Percentiles rank a stretch among this genome's conserved stretches.
Evolutionary conservation across 2,797 vertebrate species (phyloP).

Genomic region (Danio jaintianensis): DNA sequence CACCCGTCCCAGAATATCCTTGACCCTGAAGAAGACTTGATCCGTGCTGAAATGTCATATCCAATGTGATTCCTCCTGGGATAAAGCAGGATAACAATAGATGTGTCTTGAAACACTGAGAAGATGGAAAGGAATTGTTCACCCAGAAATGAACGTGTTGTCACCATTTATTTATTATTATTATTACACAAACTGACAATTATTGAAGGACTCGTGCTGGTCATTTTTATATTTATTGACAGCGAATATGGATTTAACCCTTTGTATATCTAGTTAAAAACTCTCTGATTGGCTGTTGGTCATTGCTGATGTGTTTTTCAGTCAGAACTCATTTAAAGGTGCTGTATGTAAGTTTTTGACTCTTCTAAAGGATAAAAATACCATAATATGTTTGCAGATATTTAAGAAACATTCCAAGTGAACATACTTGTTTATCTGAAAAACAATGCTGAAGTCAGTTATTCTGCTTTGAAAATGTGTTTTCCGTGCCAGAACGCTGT

Average conservation of each 20-base stretch:
- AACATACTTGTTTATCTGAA: too few species aligned
- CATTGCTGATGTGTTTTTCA: too few species aligned
- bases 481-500: too few species aligned
- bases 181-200: neutral
- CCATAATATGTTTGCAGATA: too few species aligned
- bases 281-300: too few species aligned
- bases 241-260: neutral
- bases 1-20: slow-evolving; percentile 32
- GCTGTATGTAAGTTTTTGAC: too few species aligned
- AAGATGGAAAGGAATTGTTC: neutral
- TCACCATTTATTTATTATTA: neutral
- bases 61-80: slow-evolving; percentile 5
- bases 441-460: too few species aligned
- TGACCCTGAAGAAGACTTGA: slow-evolving; percentile 44
- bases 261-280: too few species aligned
- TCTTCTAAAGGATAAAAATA: too few species aligned
- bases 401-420: too few species aligned
- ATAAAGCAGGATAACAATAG: neutral
- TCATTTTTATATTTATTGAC: neutral
- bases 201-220: neutral
- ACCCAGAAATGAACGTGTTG: neutral
- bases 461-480: too few species aligned
- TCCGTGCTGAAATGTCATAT: slow-evolving; percentile 48
- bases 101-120: neutral
- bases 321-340: too few species aligned